phyloP scores from a whole-genome alignment of 2,888 invertebrate genomes.

The Harmothoe impar region DNA sequence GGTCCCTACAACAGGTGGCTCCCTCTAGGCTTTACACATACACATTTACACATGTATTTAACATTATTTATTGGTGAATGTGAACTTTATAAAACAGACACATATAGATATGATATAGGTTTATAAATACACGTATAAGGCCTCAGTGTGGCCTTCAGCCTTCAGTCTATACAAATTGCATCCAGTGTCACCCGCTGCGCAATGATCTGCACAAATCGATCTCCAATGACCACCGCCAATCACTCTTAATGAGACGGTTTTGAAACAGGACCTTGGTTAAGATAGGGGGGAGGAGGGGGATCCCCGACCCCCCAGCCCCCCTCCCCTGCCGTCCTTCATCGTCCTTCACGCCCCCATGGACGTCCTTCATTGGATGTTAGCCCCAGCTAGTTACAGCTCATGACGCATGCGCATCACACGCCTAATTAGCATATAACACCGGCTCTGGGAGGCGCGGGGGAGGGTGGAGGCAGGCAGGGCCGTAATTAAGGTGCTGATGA shows the following conservation, averaged over 20 bases:
- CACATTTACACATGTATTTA: too few relatives aligned
- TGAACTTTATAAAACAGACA: too few relatives aligned
- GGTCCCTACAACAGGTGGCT: too few relatives aligned
- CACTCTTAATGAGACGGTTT: not conserved
- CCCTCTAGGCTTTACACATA: too few relatives aligned
- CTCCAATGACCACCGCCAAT: not conserved
- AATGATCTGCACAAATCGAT: not conserved
- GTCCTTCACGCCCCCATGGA: not conserved
- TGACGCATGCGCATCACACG: not conserved
- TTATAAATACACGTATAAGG: too few relatives aligned
- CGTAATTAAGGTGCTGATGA: not conserved
- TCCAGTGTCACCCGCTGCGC: too few relatives aligned
- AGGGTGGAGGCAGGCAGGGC: not conserved
- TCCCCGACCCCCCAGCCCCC: too few relatives aligned
- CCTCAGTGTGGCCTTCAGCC: too few relatives aligned
- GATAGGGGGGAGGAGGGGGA: not conserved
- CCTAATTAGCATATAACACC: conserved; percentile 5
- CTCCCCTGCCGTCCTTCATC: not conserved
- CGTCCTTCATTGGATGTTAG: not conserved
- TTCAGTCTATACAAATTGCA: too few relatives aligned
- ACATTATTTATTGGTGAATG: too few relatives aligned
- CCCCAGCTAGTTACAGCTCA: not conserved
- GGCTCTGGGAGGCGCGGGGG: not conserved
- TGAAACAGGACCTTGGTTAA: not conserved
- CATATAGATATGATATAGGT: too few relatives aligned